Conservation (phyloP, 2,113 vertebrate genomes). For the Chiloscyllium plagiosum region DNA sequence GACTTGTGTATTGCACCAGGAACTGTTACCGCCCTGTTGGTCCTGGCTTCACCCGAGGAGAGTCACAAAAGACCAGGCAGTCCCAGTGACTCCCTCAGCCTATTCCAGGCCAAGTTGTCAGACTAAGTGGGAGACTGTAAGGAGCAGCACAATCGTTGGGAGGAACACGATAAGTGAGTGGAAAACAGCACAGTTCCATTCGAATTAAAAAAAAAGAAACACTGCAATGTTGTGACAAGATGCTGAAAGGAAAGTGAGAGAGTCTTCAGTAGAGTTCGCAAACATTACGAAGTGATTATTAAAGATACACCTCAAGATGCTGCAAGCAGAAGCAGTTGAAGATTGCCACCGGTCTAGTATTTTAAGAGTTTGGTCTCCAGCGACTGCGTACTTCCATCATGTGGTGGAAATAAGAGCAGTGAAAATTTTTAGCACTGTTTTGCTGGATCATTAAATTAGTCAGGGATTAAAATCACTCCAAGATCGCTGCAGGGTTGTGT, state of each 20-base stretch:
- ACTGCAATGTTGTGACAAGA: neutral
- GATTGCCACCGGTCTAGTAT: neutral
- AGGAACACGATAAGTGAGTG: neutral
- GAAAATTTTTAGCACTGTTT: conserved; percentile 35
- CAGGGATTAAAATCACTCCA: conserved; percentile 36
- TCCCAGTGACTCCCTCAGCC: neutral
- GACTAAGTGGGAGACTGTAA: neutral
- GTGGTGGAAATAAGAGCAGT: conserved; percentile 33
- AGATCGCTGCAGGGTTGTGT: conserved; percentile 27
- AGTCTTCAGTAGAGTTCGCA: neutral
- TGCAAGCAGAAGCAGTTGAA: neutral
- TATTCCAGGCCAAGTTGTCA: neutral
- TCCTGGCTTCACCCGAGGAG: neutral
- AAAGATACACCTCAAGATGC: neutral
- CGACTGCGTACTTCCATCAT: conserved; percentile 21
- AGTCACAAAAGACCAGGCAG: neutral
- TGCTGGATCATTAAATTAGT: conserved; percentile 38
- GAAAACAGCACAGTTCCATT: neutral
- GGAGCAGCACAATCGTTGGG: neutral
- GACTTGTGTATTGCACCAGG: neutral
- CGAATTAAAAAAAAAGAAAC: neutral
- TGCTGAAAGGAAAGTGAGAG: neutral
- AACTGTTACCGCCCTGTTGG: neutral
- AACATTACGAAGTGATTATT: neutral
- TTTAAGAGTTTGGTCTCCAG: conserved; percentile 25